phyloP scores from a whole-genome alignment of 35 echinoderm and acorn worm genomes.

The Patiria miniata region DNA sequence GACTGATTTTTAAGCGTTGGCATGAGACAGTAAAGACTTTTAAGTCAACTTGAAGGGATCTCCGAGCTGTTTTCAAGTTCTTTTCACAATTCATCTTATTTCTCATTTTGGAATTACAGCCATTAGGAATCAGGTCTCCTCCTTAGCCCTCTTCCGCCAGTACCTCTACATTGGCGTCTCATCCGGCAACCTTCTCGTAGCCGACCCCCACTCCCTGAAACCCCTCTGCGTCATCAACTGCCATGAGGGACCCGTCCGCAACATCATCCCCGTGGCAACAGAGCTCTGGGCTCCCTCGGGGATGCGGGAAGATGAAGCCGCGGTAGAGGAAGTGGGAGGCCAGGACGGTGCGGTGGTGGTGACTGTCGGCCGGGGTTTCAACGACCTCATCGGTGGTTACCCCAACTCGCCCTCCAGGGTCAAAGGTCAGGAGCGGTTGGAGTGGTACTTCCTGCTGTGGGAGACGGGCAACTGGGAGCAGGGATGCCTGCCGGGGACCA shows the following conservation, averaged over 20 bases:
- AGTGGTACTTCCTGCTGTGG: constrained; percentile 85
- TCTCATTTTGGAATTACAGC: constrained; percentile 38
- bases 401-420: constrained; percentile 69
- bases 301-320: constrained; percentile 13
- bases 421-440: constrained; percentile 73
- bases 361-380: constrained; percentile 81
- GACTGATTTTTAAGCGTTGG: too few relatives aligned
- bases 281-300: constrained; percentile 28
- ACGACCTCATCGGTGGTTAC: constrained; percentile 76
- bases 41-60: too few relatives aligned
- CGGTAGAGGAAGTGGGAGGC: background rate
- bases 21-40: too few relatives aligned
- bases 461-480: constrained; percentile 72
- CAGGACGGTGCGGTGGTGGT: constrained; percentile 41
- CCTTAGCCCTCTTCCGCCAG: constrained; percentile 59
- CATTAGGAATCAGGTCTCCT: constrained; percentile 69
- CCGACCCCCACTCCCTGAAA: constrained; percentile 54
- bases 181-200: constrained; percentile 73
- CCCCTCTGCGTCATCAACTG: constrained; percentile 74
- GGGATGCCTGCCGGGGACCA: background rate
- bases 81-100: background rate
- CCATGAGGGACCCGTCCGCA: constrained; percentile 80
- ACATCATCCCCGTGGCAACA: constrained; percentile 43
- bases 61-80: too few relatives aligned
- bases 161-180: constrained; percentile 87